Percentiles rank a stretch among this genome's conserved stretches.
Conservation (phyloP, 2,113 vertebrate species). For the Martes martes region DNA sequence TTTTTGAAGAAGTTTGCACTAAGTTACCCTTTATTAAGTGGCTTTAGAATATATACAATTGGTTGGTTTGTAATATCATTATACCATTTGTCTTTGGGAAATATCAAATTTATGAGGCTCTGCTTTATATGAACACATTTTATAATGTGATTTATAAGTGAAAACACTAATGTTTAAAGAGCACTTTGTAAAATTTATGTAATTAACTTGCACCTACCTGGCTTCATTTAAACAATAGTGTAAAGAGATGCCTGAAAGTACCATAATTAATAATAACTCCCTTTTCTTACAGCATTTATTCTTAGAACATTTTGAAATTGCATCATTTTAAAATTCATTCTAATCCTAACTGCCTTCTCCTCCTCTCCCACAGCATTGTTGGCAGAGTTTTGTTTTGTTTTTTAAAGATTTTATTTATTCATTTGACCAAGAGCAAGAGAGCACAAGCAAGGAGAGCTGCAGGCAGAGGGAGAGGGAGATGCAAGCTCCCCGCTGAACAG, state of each 20-base stretch:
- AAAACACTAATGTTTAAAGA: background rate
- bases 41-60: background rate
- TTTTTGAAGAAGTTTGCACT: background rate
- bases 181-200: background rate
- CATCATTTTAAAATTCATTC: background rate
- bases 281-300: background rate
- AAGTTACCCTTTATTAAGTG: background rate
- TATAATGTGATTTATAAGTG: background rate
- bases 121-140: background rate
- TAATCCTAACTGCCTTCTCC: background rate
- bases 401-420: no score
- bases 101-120: background rate
- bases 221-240: background rate
- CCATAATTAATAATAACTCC: background rate
- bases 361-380: background rate
- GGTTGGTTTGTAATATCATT: background rate
- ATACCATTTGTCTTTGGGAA: background rate
- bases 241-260: background rate
- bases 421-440: no score
- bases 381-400: no score
- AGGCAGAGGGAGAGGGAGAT: no score
- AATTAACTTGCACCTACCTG: background rate
- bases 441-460: no score
- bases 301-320: background rate
- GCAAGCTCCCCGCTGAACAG: no score